Evolutionary conservation across 2,113 vertebrate species (phyloP).

Genomic region (Crotalus horridus): DNA sequence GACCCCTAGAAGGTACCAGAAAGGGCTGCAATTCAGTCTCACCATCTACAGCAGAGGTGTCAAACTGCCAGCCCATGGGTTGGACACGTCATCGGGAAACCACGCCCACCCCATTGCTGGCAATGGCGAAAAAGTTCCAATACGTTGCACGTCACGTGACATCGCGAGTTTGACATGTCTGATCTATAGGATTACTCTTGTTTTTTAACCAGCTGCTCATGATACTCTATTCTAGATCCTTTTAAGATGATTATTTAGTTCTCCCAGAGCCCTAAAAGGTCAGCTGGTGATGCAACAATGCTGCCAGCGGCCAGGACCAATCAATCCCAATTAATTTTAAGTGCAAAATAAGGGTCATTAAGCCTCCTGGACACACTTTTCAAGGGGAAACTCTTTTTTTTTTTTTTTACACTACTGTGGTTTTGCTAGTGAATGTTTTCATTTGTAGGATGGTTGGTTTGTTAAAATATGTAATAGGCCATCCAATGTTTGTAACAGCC

Average conservation of each 20-base stretch:
- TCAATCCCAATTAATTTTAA: neutral
- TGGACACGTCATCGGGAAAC: no score
- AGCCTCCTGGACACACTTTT: neutral
- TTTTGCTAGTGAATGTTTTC: neutral
- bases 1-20: neutral
- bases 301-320: neutral
- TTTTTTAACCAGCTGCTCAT: neutral
- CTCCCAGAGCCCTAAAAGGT: neutral
- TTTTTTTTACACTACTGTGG: neutral
- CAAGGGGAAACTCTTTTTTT: neutral
- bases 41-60: neutral
- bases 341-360: neutral
- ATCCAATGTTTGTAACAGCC: neutral
- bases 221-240: neutral
- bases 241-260: neutral
- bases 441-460: neutral
- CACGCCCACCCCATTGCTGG: no score
- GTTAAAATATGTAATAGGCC: neutral
- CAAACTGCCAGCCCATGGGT: no score
- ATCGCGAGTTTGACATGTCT: no score
- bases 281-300: neutral
- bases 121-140: no score
- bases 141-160: no score
- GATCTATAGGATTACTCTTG: neutral
- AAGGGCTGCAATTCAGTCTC: neutral